Conservation (phyloP, 2,113 vertebrate genomes). For the Myotis brandtii region DNA sequence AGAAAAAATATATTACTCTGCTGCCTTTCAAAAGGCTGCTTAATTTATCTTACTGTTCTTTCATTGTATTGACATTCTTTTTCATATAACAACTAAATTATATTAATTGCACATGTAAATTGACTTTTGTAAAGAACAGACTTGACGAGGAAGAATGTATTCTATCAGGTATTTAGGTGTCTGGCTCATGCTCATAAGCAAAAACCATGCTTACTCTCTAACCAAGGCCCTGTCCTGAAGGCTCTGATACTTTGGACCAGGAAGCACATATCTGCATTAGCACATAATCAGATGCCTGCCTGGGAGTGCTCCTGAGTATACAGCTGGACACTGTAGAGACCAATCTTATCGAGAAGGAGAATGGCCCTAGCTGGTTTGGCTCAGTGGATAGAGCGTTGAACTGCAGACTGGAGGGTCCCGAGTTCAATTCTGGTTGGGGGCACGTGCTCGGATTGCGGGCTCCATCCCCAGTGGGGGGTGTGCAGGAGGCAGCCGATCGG, state of each 20-base stretch:
- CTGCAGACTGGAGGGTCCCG: too few species aligned
- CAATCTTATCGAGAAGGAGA: not conserved
- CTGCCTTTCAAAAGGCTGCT: constrained; percentile 32
- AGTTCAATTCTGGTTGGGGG: too few species aligned
- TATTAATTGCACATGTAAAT: not conserved
- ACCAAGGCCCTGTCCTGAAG: not conserved
- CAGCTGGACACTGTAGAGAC: not conserved
- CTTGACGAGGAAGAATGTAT: not conserved
- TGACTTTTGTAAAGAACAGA: not conserved
- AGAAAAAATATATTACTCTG: not conserved
- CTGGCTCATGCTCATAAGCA: not conserved
- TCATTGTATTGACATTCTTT: not conserved
- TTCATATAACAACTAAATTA: not conserved
- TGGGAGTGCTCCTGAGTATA: not conserved
- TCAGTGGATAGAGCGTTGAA: too few species aligned
- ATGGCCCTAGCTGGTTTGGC: not conserved
- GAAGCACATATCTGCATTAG: not conserved
- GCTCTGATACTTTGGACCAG: not conserved
- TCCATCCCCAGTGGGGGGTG: too few species aligned
- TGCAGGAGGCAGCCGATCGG: too few species aligned
- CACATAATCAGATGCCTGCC: not conserved
- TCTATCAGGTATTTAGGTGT: not conserved
- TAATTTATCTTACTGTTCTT: not conserved
- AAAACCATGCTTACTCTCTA: not conserved
- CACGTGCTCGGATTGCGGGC: too few species aligned